Evolutionary conservation across 2,888 invertebrate genomes (phyloP), one percentile per base, ranked within the genome.

Genomic region (Tachina fera): DNA sequence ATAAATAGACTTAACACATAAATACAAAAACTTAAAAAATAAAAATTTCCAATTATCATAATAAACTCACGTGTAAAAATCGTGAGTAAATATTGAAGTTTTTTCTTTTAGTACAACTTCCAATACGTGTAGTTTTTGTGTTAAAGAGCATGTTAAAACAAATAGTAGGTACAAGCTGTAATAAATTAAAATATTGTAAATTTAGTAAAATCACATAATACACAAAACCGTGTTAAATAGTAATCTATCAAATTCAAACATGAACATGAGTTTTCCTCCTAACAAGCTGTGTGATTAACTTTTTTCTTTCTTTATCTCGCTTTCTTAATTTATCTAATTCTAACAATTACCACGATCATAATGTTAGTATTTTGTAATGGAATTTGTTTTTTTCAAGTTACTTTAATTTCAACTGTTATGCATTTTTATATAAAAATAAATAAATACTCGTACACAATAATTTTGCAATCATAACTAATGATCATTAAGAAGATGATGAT

Each of bases 41-140:
- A 39, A 39, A 13, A 10, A 58, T 31, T 60, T 1, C 77, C 13
- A 85, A 81, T 74, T 85, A 19, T 49, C 63, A 78, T 49, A 58
- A 78, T 74, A 56, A 22, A 76, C 41, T 81, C 72, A 77, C 72
- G 77, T 84, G 77, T 63, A 81, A 43, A 85, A 81, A 74, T 85
- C 84, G 84, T 85, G 84, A 81, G 72, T 84, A 41, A 65, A 67
- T 51, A 65, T 47, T 49, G 61, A 45, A 51, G n/a, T 31, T 58
- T 72, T 19, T 61, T 10, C 31, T 49, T 39, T 10, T 68, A 45
- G 14, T 19, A 41, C 16, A 58, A 56, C 11, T 53, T 75, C 53
- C 41, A 51, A 43, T 51, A 41, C 19, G 5, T 22, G 19, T 9
- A 4, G 22, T 56, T 6, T 9, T 51, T 19, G 22, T 63, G 31